A percentile compares a stretch with the other conserved stretches of the same genome.
Evolutionary conservation across 2,797 vertebrate genomes (phyloP).

Genomic region (Hozukius guyotensis): DNA sequence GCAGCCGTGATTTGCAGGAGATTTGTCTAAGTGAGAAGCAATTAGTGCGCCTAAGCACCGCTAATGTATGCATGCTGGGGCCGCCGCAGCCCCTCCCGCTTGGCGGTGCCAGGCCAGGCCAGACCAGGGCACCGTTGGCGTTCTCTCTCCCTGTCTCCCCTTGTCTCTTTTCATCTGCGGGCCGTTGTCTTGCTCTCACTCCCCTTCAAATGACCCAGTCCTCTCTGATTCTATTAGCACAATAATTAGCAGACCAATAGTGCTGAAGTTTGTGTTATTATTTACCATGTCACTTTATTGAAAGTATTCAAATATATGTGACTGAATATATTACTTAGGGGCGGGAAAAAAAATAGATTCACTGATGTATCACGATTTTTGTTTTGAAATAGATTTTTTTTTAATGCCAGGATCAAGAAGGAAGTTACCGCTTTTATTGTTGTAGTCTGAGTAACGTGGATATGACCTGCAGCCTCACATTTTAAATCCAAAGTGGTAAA

Average conservation of each 20-base stretch:
- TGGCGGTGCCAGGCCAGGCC: slow-evolving; percentile 62
- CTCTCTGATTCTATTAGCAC: slow-evolving; percentile 50
- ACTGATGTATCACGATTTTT: too few relatives aligned
- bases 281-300: slow-evolving; percentile 2
- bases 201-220: slow-evolving; percentile 53
- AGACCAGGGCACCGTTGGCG: slow-evolving; percentile 33
- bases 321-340: neutral
- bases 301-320: slow-evolving; percentile 8
- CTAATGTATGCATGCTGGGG: slow-evolving; percentile 84
- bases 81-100: slow-evolving; percentile 47
- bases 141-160: slow-evolving; percentile 27
- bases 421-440: too few relatives aligned
- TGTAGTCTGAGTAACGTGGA: too few relatives aligned
- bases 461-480: too few relatives aligned
- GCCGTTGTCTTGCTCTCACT: slow-evolving; percentile 32
- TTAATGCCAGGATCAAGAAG: too few relatives aligned
- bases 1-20: slow-evolving; percentile 85
- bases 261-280: slow-evolving; percentile 20
- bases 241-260: slow-evolving; percentile 30
- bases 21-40: slow-evolving; percentile 90
- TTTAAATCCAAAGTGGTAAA: too few relatives aligned
- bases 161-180: slow-evolving; percentile 51
- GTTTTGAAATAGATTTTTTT: too few relatives aligned
- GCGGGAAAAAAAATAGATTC: too few relatives aligned
- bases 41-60: slow-evolving; percentile 85